These are phyloP conservation scores for Helicorthomorpha holstii DNA, from an alignment of 1,140 invertebrate genomes.

Conservation along the genomic window DNA sequence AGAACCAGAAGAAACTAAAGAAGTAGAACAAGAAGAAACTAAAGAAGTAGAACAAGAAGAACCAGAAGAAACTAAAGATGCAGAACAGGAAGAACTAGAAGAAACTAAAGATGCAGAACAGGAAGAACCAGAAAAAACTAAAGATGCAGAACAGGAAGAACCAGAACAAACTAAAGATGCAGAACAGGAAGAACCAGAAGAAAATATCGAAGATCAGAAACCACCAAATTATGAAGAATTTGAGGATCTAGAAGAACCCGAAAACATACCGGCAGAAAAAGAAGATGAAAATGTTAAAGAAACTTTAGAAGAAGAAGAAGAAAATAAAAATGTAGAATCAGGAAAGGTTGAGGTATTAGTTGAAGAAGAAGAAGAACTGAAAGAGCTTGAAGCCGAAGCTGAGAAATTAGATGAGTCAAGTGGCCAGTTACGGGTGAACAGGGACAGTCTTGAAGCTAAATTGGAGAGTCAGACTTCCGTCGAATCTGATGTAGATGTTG, in stretches of 20 bases:
- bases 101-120: constrained; percentile 1
- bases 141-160: background rate
- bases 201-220: background rate
- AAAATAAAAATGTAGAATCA: background rate
- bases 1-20: background rate
- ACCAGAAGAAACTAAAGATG: background rate
- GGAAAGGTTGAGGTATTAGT: background rate
- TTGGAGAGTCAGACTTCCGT: background rate
- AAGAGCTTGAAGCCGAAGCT: background rate
- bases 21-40: background rate
- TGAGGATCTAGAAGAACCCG: background rate
- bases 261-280: too few relatives aligned
- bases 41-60: background rate
- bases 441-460: too few relatives aligned
- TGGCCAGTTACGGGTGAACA: too few relatives aligned
- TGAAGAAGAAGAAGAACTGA: background rate
- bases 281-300: background rate
- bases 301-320: background rate
- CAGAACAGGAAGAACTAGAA: background rate
- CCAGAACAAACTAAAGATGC: background rate
- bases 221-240: background rate
- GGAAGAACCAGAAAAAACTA: background rate
- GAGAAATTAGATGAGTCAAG: background rate
- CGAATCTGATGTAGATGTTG: background rate
- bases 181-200: background rate